These are phyloP conservation scores for Macroglossus sobrinus DNA, from an alignment of 2,113 vertebrate genomes.

Conservation along the genomic window DNA sequence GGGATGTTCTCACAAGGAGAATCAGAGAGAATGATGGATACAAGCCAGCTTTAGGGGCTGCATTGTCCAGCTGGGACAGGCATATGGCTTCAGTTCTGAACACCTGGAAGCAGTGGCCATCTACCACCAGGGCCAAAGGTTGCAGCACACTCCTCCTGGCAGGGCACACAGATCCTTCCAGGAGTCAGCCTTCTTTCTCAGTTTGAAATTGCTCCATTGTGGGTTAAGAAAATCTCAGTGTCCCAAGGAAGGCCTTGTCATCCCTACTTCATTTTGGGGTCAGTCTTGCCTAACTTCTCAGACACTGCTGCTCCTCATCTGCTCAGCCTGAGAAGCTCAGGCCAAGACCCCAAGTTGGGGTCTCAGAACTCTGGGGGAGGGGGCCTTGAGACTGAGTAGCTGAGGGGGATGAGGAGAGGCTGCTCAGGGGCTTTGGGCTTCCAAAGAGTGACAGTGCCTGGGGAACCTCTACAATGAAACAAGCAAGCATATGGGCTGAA, in stretches of 20 bases:
- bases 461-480: neutral
- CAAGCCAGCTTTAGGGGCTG: neutral
- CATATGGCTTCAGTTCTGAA: neutral
- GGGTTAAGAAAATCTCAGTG: neutral
- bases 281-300: neutral
- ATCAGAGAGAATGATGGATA: neutral
- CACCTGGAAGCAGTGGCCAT: neutral
- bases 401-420: neutral
- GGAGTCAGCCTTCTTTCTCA: neutral
- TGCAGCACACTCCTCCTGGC: neutral
- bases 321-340: neutral
- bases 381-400: neutral
- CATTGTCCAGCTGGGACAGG: neutral
- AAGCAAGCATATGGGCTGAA: neutral
- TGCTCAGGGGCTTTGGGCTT: neutral
- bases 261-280: neutral
- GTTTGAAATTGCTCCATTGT: neutral
- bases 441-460: neutral
- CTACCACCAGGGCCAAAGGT: neutral
- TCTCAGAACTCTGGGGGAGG: neutral
- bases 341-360: neutral
- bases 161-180: fast-evolving
- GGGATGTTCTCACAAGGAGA: neutral
- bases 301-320: neutral
- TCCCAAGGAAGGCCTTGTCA: neutral